These are phyloP conservation scores for Caenorhabditis zanzibari DNA, from an alignment of 2,888 invertebrate genomes.

Conservation along the genomic window DNA sequence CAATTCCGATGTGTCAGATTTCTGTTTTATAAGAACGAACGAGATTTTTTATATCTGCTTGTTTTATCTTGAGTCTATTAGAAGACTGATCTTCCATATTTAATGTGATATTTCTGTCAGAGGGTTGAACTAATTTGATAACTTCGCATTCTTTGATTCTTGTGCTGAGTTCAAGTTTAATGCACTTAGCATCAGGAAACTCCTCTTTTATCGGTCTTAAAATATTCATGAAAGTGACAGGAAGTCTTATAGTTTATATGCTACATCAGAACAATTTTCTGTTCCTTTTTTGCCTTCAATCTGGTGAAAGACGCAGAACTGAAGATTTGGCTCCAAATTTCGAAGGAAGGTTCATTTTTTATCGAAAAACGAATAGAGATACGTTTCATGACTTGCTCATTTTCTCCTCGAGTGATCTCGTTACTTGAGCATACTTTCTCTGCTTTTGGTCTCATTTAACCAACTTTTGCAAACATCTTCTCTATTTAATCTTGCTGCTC, in stretches of 20 bases:
- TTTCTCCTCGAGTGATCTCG: background rate
- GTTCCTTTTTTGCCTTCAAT: background rate
- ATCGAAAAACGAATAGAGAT: background rate
- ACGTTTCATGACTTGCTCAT: background rate
- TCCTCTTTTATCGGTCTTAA: conserved; percentile 24
- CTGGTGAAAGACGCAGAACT: background rate
- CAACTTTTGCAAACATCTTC: conserved; percentile 2
- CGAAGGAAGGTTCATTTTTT: background rate
- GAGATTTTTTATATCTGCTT: background rate
- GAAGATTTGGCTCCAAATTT: background rate
- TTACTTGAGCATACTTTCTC: conserved; percentile 1
- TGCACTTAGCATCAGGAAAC: conserved; percentile 5
- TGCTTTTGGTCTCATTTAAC: background rate
- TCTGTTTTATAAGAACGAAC: background rate
- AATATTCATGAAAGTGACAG: conserved; percentile 23
- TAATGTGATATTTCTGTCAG: background rate
- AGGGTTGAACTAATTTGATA: background rate
- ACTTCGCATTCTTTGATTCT: conserved; percentile 20
- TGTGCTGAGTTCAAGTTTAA: background rate
- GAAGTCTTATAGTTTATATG: conserved; percentile 21
- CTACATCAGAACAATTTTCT: conserved; percentile 3
- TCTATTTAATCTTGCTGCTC: conserved; percentile 3
- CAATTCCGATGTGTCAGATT: background rate
- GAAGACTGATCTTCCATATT: background rate
- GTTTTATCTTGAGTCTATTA: background rate